phyloP scores from a whole-genome alignment of 2,113 vertebrate genomes.

The Larimichthys crocea region DNA sequence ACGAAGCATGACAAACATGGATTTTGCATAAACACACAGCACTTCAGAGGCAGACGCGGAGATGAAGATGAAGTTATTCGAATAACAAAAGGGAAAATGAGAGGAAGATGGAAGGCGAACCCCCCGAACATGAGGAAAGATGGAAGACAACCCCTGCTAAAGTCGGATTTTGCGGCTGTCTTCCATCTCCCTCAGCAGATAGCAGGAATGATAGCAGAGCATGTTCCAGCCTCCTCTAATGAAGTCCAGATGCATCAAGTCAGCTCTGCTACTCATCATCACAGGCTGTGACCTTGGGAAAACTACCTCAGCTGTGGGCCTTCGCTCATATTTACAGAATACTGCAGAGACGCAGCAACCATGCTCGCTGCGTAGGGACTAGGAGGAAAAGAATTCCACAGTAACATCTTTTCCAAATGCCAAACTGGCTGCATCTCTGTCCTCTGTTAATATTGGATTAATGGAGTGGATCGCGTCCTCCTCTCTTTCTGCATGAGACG shows the following conservation, averaged over 20 bases:
- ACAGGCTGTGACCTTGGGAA: constrained; percentile 66
- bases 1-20: constrained; percentile 71
- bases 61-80: constrained; percentile 65
- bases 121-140: constrained; percentile 62
- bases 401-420: constrained; percentile 46
- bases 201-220: constrained; percentile 65
- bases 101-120: constrained; percentile 56
- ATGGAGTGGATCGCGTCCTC: constrained; percentile 15
- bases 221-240: constrained; percentile 68
- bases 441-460: constrained; percentile 26
- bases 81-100: constrained; percentile 63
- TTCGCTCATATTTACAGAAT: constrained; percentile 41
- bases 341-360: constrained; percentile 37
- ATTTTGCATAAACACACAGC: constrained; percentile 71
- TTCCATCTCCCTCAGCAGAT: constrained; percentile 70
- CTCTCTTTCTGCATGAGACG: constrained; percentile 7
- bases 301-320: constrained; percentile 62
- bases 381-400: constrained; percentile 53
- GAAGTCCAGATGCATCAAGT: constrained; percentile 75
- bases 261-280: constrained; percentile 70
- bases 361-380: constrained; percentile 34
- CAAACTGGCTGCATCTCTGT: constrained; percentile 41
- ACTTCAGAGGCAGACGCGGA: constrained; percentile 63
- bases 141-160: constrained; percentile 64
- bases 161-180: constrained; percentile 60